Evolutionary conservation across 2,888 invertebrate genomes (phyloP), one percentile per base, ranked within the genome.

Genomic region (Diarsia rubi): DNA sequence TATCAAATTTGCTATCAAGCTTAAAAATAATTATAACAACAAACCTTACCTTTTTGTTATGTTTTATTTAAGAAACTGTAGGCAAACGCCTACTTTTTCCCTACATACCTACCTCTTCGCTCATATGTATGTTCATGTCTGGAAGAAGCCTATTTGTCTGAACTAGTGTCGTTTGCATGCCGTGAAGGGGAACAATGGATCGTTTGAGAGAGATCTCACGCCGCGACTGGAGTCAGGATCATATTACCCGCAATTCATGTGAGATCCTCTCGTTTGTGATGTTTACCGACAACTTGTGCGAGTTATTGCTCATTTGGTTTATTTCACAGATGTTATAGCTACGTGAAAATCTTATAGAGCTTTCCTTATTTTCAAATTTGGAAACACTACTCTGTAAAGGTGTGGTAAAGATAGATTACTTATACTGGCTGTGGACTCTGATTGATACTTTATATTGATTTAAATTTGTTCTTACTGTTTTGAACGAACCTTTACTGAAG

Each of bases 71-170:
- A n/a, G n/a, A n/a, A n/a, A n/a, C n/a, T n/a, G n/a, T n/a, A n/a
- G n/a, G n/a, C n/a, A n/a, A n/a, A n/a, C n/a, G n/a, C 11, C 42
- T 6, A 19, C n/a, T 71, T 44, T 1, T 44, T 27, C 8, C n/a
- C 44, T 79, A 8, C 0, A 31, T 44, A 57, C 31, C 11, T 24
- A 49, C 14, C 3, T 31, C 3, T 68, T 75, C 63, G 1, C 5
- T 14, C 19, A 37, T 45, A 19, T 47, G 44, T 62, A 70, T 37
- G 21, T 69, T 52, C 21, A 16, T 27, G 21, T 24, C 49, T 73
- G 49, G 49, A 80, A 83, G 77, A 81, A 69, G 71, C 75, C 81
- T 81, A 82, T 86, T 86, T 86, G 81, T 81, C 85, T 75, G 72
- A 85, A 86, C 74, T 70, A 59, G 69, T 73, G 81, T 73, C 80